Evolutionary conservation across 2,888 invertebrate genomes (phyloP).

Genomic region (Lacanobia oleracea): DNA sequence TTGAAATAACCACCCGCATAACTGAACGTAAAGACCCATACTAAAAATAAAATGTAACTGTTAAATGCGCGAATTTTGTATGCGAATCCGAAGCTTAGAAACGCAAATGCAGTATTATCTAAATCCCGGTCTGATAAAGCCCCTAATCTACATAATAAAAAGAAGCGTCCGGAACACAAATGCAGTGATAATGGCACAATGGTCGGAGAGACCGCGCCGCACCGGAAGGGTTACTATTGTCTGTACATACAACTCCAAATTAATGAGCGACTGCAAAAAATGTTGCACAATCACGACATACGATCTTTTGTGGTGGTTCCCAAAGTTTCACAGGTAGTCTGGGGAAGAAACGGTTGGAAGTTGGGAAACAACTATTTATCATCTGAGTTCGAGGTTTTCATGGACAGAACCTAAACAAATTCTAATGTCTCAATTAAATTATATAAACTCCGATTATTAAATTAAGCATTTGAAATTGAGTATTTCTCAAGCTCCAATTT

Average conservation of each 20-base stretch:
- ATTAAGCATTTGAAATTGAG: no score
- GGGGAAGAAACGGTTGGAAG: conserved; percentile 5
- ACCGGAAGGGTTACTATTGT: conserved; percentile 87
- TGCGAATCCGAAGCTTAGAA: conserved; percentile 69
- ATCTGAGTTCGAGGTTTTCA: background rate
- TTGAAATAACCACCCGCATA: conserved; percentile 57
- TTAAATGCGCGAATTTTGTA: conserved; percentile 63
- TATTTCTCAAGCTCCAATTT: no score
- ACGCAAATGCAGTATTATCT: conserved; percentile 75
- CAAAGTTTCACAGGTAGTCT: conserved; percentile 73
- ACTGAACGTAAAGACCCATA: conserved; percentile 6
- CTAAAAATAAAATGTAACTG: conserved; percentile 52
- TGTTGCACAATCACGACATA: conserved; percentile 87
- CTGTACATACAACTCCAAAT: conserved; percentile 87
- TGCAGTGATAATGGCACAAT: conserved; percentile 86
- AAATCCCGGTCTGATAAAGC: conserved; percentile 83
- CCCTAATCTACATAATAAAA: conserved; percentile 89
- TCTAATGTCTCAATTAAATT: background rate
- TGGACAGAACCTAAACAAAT: background rate
- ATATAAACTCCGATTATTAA: background rate
- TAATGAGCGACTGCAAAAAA: conserved; percentile 89
- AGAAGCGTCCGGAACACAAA: conserved; percentile 85
- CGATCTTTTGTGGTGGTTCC: conserved; percentile 80
- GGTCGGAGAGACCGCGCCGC: conserved; percentile 77
- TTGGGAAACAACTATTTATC: background rate